Evolutionary conservation across 1,140 invertebrate species (phyloP), one percentile per base, ranked within the genome.

Genomic region (Subanguina moxae): DNA sequence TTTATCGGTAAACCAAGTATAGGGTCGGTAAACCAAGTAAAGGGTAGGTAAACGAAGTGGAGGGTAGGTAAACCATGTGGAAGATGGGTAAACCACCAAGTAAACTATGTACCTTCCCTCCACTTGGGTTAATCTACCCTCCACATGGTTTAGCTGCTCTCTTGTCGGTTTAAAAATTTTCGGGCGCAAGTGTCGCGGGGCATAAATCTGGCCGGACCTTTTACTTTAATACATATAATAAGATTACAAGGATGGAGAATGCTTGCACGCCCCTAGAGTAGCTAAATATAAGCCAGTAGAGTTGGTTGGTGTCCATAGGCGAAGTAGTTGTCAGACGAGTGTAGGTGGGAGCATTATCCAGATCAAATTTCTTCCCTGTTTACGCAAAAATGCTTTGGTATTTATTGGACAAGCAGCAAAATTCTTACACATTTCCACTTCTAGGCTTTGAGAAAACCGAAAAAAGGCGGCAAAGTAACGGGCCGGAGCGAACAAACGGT

Each of bases 391-490:
- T n/a, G n/a, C n/a, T n/a, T 62, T 63, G 62, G 28, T 27, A 23
- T 56, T 56, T 38, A 5, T 38, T 5, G 32, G 3, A 38, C 32
- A 5, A n/a, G n/a, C n/a, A n/a, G n/a, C n/a, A n/a, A 52, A 73
- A 63, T 21, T 52, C 76, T 42, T 27, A 74, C 73, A 73, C 48
- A 75, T 21, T 27, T 74, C 48, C 7, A 77, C 48, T 11, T 21
- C 15, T 9, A 76, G 57, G 23, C 76, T 57, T 1, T 57, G 17
- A 42, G 43, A 42, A n/a, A 76, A 42, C 23, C 42, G 30, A 48
- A 77, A 80, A 57, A 76, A 71, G 8, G 75, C 78, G 28, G 74
- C 78, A 58, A 76, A 73, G 46, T 73, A 80, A 23, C 52, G 32
- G 11, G 21, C 48, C 1, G 65, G 76, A n/a, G 57, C 74, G 32